phyloP scores from a whole-genome alignment of 2,888 invertebrate genomes.

The Agrilus cyanescens region DNA sequence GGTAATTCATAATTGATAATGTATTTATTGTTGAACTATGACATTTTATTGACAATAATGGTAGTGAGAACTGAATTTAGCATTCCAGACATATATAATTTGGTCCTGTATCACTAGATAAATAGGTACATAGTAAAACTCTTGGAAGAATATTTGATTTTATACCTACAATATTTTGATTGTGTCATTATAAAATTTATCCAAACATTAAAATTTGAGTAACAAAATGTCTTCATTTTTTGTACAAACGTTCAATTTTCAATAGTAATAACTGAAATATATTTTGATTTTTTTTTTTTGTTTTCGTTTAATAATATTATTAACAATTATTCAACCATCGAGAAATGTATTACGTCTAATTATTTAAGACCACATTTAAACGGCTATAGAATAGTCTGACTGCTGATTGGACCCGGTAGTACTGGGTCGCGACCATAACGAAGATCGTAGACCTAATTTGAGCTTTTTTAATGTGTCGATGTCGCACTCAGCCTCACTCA shows the following conservation, averaged over 20 bases:
- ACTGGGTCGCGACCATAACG: slow-evolving; percentile 56
- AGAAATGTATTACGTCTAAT: slow-evolving; percentile 4
- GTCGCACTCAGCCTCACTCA: slow-evolving; percentile 61
- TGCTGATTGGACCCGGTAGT: slow-evolving; percentile 42
- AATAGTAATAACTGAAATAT: slow-evolving; percentile 12
- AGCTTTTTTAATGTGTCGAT: slow-evolving; percentile 62
- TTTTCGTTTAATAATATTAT: slow-evolving; percentile 12
- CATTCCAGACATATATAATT: slow-evolving; percentile 2
- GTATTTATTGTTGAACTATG: too few species aligned
- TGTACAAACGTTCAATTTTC: slow-evolving; percentile 26
- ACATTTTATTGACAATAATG: too few species aligned
- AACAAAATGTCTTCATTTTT: slow-evolving; percentile 19
- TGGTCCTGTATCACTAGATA: slow-evolving; percentile 11
- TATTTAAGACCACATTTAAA: slow-evolving; percentile 37
- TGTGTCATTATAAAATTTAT: slow-evolving; percentile 13
- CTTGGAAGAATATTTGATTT: slow-evolving; percentile 16
- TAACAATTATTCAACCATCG: slow-evolving; percentile 13
- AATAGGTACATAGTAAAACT: slow-evolving; percentile 24
- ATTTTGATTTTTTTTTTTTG: slow-evolving; percentile 10
- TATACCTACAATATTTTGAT: slow-evolving; percentile 10
- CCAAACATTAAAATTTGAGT: slow-evolving; percentile 13
- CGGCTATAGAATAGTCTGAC: slow-evolving; percentile 64
- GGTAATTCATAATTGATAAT: neutral
- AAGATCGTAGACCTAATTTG: slow-evolving; percentile 56
- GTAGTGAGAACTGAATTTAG: too few species aligned